These are phyloP conservation scores for Hypotaenidia okinawae DNA, from an alignment of 2,797 vertebrate species.

Conservation along the genomic window DNA sequence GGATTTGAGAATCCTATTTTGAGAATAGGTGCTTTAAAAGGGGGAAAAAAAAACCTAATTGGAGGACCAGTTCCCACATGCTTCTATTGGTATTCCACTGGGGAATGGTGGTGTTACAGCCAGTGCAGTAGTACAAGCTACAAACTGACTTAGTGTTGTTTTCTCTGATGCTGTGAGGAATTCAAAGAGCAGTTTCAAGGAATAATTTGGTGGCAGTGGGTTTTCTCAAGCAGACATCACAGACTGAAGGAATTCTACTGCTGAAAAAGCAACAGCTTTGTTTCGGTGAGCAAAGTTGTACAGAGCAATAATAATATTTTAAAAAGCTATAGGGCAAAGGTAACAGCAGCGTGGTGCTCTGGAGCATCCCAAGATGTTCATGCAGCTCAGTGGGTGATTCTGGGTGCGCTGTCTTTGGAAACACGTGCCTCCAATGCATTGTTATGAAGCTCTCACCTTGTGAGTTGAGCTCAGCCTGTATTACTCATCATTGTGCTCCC, in stretches of 20 bases:
- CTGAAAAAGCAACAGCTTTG: background rate
- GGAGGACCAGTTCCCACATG: background rate
- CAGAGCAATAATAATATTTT: background rate
- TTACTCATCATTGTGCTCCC: background rate
- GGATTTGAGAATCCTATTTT: background rate
- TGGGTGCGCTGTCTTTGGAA: background rate
- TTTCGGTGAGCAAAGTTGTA: background rate
- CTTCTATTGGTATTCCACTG: background rate
- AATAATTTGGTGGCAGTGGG: background rate
- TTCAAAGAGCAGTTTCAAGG: background rate
- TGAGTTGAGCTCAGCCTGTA: background rate
- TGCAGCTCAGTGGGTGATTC: background rate
- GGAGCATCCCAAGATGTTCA: background rate
- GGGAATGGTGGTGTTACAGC: background rate
- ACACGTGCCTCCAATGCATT: background rate
- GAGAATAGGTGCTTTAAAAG: background rate
- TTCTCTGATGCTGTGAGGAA: background rate
- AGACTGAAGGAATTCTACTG: background rate
- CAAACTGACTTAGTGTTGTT: background rate
- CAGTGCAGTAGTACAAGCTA: background rate
- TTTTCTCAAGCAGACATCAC: background rate
- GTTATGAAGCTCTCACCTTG: background rate
- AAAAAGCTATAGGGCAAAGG: background rate
- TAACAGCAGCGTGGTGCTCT: background rate
- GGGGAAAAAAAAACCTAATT: background rate